Base-by-base conservation (phyloP, 1,140 invertebrate species). In the Cydia pomonella region DNA sequence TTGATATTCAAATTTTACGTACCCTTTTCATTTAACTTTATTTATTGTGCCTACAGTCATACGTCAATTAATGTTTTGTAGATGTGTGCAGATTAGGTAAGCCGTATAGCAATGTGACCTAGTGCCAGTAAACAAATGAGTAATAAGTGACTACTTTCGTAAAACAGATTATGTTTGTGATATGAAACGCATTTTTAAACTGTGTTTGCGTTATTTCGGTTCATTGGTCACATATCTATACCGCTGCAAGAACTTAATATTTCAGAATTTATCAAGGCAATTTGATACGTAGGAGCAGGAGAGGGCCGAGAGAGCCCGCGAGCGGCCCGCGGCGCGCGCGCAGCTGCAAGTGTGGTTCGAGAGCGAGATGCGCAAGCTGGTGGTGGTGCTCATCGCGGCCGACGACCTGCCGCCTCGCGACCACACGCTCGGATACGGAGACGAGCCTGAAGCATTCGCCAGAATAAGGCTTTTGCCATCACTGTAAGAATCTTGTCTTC, bases 291-390 rank as follows among this genome's bases (percentile, higher is more conserved):
- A 92, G 91, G 91, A 93, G 81, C 91, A 92, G 81, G 90, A 92
- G 47, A 86, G 90, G 6, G 86, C 94, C 94, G 96, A 97, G 87
- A 95, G 97, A 71, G 95, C 95, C 4, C 95, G 96, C 41, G 96
- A 97, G 87, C 94, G 95, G 75, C 95, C 95, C 81, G 95, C 97
- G 74, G 95, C 94, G 33, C 94, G 97, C 21, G 95, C 97, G 23
- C 97, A 97, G 91, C 95, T 98, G 76, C 97, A 97, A 91, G 95
- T 98, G 21, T 97, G 96, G 95, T 98, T 97, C 90, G 96, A 97
- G 82, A 94, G 95, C 23, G 97, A 97, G 80, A 94, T 96, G 44
- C 95, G 95, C 77, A 97, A 97, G 82, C 91, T 97, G 76, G 96
- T 97, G 1, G 96, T 97, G 9, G 96, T 97, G 4, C 94, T 98